A percentile compares a stretch with the other conserved stretches of the same genome.
Evolutionary conservation across 2,888 invertebrate species (phyloP).

Genomic region (Epicampocera succincta): DNA sequence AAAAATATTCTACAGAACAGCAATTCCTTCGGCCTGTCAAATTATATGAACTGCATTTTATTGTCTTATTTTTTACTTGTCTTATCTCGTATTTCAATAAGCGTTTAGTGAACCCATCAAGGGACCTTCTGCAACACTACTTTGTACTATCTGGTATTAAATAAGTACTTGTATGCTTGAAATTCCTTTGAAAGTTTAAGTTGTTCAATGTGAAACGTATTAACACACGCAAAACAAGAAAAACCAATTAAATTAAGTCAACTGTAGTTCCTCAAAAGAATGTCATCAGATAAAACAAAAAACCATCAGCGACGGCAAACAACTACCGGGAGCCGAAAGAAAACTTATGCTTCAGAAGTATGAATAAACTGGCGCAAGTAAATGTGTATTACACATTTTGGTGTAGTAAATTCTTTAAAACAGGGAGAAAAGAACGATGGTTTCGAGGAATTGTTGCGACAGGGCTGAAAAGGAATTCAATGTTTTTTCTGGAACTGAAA

Average conservation of each 20-base stretch:
- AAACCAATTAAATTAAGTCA: slow-evolving; percentile 81
- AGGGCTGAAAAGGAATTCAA: not conserved
- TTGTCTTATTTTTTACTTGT: not conserved
- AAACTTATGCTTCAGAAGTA: slow-evolving; percentile 18
- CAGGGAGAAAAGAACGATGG: slow-evolving; percentile 10
- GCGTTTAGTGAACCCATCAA: slow-evolving; percentile 48
- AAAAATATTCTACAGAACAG: slow-evolving; percentile 38
- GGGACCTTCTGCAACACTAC: slow-evolving; percentile 51
- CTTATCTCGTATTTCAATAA: slow-evolving; percentile 39
- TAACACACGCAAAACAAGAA: slow-evolving; percentile 75
- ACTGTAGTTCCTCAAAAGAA: slow-evolving; percentile 80
- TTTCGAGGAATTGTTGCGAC: slow-evolving; percentile 20
- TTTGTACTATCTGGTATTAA: slow-evolving; percentile 52
- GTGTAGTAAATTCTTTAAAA: too few species aligned
- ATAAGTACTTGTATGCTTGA: not conserved
- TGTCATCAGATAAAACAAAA: slow-evolving; percentile 72
- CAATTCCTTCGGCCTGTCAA: slow-evolving; percentile 30
- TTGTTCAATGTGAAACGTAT: slow-evolving; percentile 52
- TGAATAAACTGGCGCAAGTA: slow-evolving; percentile 24
- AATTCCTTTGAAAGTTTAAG: slow-evolving; percentile 32
- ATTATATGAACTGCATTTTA: slow-evolving; percentile 24
- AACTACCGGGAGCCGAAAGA: slow-evolving; percentile 39
- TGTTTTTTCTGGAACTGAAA: not conserved
- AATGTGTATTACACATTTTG: not conserved
- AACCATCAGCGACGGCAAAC: slow-evolving; percentile 30